These are phyloP conservation scores for Eupithecia exiguata DNA, from an alignment of 2,888 invertebrate species.

Conservation along the genomic window DNA sequence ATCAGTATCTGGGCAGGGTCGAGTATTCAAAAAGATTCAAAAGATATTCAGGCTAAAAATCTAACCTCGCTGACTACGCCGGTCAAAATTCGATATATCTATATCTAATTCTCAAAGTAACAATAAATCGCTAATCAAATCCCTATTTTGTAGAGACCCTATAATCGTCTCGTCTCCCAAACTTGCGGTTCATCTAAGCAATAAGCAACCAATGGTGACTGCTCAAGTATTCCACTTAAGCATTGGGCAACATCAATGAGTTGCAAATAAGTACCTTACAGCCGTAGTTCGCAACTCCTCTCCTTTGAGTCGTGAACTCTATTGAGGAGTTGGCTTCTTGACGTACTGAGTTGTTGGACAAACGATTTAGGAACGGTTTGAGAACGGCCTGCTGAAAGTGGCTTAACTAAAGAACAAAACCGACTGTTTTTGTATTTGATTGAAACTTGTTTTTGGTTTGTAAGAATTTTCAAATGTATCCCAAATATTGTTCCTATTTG, in stretches of 20 bases:
- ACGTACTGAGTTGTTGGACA: conserved; percentile 30
- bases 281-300: conserved; percentile 55
- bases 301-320: conserved; percentile 56
- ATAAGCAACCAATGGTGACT: conserved; percentile 7
- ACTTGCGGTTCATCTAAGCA: not conserved
- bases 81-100: too few relatives aligned
- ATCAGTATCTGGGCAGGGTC: too few relatives aligned
- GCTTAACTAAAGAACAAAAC: not conserved
- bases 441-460: too few relatives aligned
- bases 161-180: not conserved
- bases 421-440: not conserved
- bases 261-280: conserved; percentile 53
- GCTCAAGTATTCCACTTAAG: conserved; percentile 40
- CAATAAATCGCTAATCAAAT: not conserved
- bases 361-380: conserved; percentile 34
- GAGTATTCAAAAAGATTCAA: too few relatives aligned
- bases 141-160: not conserved
- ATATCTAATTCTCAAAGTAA: not conserved
- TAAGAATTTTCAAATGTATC: too few relatives aligned
- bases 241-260: conserved; percentile 48
- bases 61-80: too few relatives aligned
- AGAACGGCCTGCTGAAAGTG: not conserved
- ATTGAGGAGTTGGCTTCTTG: conserved; percentile 37
- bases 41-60: too few relatives aligned
- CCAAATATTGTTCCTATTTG: not conserved